Conservation (phyloP, 30 jellyfish, hydroid and myxozoan species). For the Nemopilema nomurai region DNA sequence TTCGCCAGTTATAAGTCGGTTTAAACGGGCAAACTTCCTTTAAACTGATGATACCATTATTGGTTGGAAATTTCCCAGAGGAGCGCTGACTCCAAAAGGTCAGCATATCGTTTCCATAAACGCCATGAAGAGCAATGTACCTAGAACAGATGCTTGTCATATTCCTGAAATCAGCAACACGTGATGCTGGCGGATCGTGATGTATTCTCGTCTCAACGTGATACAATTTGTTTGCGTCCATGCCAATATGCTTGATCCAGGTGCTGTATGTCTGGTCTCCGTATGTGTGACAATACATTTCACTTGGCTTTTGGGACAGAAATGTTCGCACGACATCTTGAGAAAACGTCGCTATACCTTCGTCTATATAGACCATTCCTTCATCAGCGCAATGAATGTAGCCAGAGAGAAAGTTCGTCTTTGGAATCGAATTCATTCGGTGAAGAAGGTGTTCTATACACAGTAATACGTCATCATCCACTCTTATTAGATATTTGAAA, state of each 20-base stretch:
- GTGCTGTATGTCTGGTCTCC: slow-evolving; percentile 70
- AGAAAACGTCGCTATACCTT: slow-evolving; percentile 61
- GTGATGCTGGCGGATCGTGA: slow-evolving; percentile 83
- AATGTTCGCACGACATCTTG: slow-evolving; percentile 42
- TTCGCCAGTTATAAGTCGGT: slow-evolving; percentile 31
- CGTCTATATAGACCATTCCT: slow-evolving; percentile 67
- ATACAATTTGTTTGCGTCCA: slow-evolving; percentile 10
- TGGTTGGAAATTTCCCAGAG: not conserved
- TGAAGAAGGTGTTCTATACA: slow-evolving; percentile 64
- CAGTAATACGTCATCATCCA: slow-evolving; percentile 76
- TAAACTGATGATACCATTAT: slow-evolving; percentile 7
- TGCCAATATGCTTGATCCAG: slow-evolving; percentile 48
- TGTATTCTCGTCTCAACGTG: slow-evolving; percentile 57
- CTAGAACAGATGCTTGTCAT: slow-evolving; percentile 32
- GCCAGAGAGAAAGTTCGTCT: slow-evolving; percentile 42
- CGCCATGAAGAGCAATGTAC: slow-evolving; percentile 79
- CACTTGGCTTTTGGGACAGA: slow-evolving; percentile 60
- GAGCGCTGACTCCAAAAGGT: slow-evolving; percentile 64
- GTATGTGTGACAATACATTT: slow-evolving; percentile 61
- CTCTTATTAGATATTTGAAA: slow-evolving; percentile 36
- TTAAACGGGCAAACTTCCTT: slow-evolving; percentile 1
- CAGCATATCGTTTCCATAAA: slow-evolving; percentile 51
- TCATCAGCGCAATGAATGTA: slow-evolving; percentile 58
- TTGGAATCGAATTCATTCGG: slow-evolving; percentile 25
- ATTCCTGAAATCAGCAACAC: slow-evolving; percentile 3